These are phyloP conservation scores for Baronia brevicornis DNA, from an alignment of 2,888 invertebrate species.

Conservation along the genomic window DNA sequence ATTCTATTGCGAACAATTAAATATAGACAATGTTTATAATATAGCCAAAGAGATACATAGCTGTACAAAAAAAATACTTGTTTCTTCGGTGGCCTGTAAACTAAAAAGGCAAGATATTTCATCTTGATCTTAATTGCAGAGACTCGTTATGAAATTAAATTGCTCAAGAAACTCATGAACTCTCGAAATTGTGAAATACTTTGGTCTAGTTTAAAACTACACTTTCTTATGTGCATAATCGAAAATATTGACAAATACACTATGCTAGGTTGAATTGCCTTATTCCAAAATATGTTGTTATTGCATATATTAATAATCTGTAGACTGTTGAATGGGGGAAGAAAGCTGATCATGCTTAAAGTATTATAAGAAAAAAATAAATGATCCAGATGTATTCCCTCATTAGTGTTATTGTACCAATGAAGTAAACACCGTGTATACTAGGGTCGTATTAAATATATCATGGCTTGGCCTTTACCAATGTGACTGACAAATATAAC, in stretches of 20 bases:
- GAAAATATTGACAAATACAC: slow-evolving; percentile 3
- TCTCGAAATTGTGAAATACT: slow-evolving; percentile 5
- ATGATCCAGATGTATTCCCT: slow-evolving; percentile 5
- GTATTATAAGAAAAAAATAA: too few relatives aligned
- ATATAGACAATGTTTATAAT: too few relatives aligned
- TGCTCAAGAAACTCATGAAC: slow-evolving; percentile 12
- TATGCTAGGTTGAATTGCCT: slow-evolving; percentile 12
- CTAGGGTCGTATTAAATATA: slow-evolving; percentile 11
- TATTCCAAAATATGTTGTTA: slow-evolving; percentile 10
- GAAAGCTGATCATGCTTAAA: slow-evolving; percentile 1
- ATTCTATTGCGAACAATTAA: too few relatives aligned
- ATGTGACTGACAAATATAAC: slow-evolving; percentile 11
- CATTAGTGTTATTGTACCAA: slow-evolving; percentile 6
- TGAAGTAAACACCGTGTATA: slow-evolving; percentile 9
- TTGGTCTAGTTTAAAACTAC: too few relatives aligned
- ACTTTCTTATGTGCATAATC: neutral
- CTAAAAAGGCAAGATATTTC: slow-evolving; percentile 3
- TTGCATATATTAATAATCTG: slow-evolving; percentile 7
- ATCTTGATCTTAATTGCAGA: slow-evolving; percentile 1
- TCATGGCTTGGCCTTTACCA: slow-evolving; percentile 13
- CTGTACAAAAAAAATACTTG: too few relatives aligned
- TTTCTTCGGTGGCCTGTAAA: slow-evolving; percentile 4
- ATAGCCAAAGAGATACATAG: too few relatives aligned
- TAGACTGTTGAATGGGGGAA: neutral
- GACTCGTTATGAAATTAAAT: slow-evolving; percentile 6